Base-by-base conservation (phyloP, 2,113 vertebrate species). In the Hippocampus comes region DNA sequence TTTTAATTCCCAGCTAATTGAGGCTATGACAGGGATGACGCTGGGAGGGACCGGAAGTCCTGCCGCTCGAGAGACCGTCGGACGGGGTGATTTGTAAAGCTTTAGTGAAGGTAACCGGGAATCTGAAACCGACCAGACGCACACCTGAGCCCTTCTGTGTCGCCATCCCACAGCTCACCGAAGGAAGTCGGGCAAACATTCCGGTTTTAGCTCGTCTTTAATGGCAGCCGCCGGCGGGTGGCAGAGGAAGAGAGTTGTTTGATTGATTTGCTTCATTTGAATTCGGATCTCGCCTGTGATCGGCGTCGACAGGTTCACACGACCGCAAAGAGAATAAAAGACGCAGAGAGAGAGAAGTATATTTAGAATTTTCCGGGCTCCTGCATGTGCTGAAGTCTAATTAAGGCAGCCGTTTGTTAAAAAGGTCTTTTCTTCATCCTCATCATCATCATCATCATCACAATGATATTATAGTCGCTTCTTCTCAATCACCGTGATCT, bases 1-100 rank as follows among this genome's bases (percentile, higher is more conserved):
- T 89, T 91, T 87, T 89, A 90, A 92, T 90, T 91, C 90, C 82
- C 63, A 73, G 42, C 86, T 93, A 92, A 92, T 92, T 92, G 89
- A 90, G 88, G 87, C 83, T 84, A 89, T 84, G 70, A 57, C 34
- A 42, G 86, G 78, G 80, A 81, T 82, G 81, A 76, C 9, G 25
- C 70, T 74, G 71, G 72, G 76, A 74, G 81, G 82, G 72, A n/a
- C 17, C n/a, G 61, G 77, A 81, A 43, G 70, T 83, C 42, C 80
- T 77, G 85, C 75, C 25, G 78, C 70, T n/a, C 67, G 86, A 85
- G 86, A 85, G 72, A 88, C 87, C 83, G 79, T 86, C 84, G 90
- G 74, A 87, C 74, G 70, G 56, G 81, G 86, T 86, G 87, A 90
- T 90, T 90, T 90, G 81, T 73, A 25, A 78, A 85, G 83, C 77